Conservation (phyloP, 2,888 invertebrate species). For the Idaea biselata region DNA sequence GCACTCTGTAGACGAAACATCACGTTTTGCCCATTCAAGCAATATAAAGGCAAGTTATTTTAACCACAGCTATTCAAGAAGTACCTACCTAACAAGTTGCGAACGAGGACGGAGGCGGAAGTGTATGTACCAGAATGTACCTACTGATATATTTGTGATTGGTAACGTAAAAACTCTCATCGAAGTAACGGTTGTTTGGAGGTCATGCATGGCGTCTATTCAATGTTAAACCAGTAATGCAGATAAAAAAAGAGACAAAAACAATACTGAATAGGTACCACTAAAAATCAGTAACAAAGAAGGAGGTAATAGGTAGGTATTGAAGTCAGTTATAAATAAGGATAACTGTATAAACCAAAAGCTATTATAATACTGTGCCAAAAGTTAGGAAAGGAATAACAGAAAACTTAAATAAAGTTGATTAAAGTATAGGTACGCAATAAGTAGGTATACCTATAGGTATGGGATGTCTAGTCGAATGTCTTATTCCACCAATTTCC, state of each 20-base stretch:
- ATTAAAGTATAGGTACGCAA: too few relatives aligned
- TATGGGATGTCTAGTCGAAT: too few relatives aligned
- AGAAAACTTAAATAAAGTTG: too few relatives aligned
- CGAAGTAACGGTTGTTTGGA: slow-evolving; percentile 6
- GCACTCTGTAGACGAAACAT: not conserved
- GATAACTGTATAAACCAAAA: too few relatives aligned
- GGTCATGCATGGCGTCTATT: slow-evolving; percentile 1
- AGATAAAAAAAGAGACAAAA: not conserved
- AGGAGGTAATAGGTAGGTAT: too few relatives aligned
- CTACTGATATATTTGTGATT: not conserved
- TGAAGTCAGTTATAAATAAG: too few relatives aligned
- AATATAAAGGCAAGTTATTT: not conserved
- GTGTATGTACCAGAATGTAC: not conserved
- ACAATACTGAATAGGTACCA: too few relatives aligned
- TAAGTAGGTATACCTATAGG: too few relatives aligned
- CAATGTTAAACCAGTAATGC: not conserved
- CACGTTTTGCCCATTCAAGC: slow-evolving; percentile 1
- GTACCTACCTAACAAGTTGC: not conserved
- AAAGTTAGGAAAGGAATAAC: too few relatives aligned
- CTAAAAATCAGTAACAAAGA: too few relatives aligned
- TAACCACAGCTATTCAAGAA: not conserved
- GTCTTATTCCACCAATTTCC: too few relatives aligned
- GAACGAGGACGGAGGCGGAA: not conserved
- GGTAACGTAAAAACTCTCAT: not conserved
- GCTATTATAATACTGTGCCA: too few relatives aligned